Evolutionary conservation across 92 coral and sea anemone genomes (phyloP).

Genomic region (Phenganax marumi): DNA sequence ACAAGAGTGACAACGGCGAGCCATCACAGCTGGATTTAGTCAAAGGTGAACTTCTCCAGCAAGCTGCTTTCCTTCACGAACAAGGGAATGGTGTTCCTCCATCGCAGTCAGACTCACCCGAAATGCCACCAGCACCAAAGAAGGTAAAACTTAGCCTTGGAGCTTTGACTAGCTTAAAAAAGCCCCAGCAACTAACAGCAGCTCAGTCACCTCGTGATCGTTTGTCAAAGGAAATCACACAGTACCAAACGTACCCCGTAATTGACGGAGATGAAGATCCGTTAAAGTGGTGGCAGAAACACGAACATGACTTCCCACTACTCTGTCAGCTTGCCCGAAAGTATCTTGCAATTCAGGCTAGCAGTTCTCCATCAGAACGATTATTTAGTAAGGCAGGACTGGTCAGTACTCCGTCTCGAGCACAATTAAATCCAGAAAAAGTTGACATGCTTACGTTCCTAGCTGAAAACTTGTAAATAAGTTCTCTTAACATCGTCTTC

Average conservation of each 20-base stretch:
- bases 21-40: background rate
- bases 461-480: slow-evolving; percentile 5
- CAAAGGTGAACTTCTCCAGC: slow-evolving; percentile 10
- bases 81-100: background rate
- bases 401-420: slow-evolving; percentile 22
- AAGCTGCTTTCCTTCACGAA: background rate
- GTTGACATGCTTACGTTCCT: slow-evolving; percentile 16
- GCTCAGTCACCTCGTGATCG: slow-evolving; percentile 22
- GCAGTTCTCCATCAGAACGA: slow-evolving; percentile 35
- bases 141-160: slow-evolving; percentile 35
- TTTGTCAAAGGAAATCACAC: slow-evolving; percentile 12
- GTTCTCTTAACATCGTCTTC: background rate
- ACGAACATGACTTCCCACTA: background rate
- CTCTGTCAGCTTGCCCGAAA: slow-evolving; percentile 23
- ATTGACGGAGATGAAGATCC: slow-evolving; percentile 41
- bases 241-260: slow-evolving; percentile 9
- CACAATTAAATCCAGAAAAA: slow-evolving; percentile 27
- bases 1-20: background rate
- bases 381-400: slow-evolving; percentile 27
- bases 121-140: slow-evolving; percentile 5
- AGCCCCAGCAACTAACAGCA: slow-evolving; percentile 12
- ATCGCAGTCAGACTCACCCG: background rate
- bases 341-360: slow-evolving; percentile 30
- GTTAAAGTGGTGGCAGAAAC: slow-evolving; percentile 32
- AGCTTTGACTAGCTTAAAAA: slow-evolving; percentile 39